These are phyloP conservation scores for Siphamia tubifer DNA, from an alignment of 2,113 vertebrate species.

Conservation along the genomic window DNA sequence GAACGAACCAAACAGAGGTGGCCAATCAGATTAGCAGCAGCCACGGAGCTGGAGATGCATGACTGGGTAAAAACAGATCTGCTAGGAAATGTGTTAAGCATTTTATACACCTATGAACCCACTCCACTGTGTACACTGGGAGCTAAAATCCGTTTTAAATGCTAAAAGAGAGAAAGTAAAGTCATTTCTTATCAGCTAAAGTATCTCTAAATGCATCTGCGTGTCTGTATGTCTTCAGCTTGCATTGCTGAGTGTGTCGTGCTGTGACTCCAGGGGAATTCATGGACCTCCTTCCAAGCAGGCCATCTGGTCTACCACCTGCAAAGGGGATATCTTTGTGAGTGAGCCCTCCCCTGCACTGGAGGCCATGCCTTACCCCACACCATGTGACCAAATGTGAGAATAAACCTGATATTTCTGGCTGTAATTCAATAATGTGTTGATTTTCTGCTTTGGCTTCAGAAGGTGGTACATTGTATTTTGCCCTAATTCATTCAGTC, in stretches of 20 bases:
- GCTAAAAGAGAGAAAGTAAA: too few relatives aligned
- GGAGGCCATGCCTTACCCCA: slow-evolving; percentile 82
- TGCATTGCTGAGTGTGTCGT: slow-evolving; percentile 87
- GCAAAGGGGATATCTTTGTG: slow-evolving; percentile 96
- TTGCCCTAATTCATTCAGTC: not conserved
- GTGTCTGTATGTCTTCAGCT: slow-evolving; percentile 76
- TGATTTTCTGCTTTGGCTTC: too few relatives aligned
- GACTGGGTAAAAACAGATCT: slow-evolving; percentile 87
- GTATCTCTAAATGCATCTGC: not conserved
- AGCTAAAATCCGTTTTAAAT: too few relatives aligned
- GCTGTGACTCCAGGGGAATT: slow-evolving; percentile 89
- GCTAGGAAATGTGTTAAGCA: too few relatives aligned
- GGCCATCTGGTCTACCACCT: slow-evolving; percentile 95
- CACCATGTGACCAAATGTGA: slow-evolving; percentile 94
- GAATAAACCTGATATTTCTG: not conserved
- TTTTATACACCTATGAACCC: too few relatives aligned
- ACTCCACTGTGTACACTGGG: too few relatives aligned
- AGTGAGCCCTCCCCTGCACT: slow-evolving; percentile 88
- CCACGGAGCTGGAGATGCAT: slow-evolving; percentile 94
- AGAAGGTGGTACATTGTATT: too few relatives aligned
- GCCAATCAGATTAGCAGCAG: slow-evolving; percentile 89
- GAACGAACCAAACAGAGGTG: slow-evolving; percentile 93
- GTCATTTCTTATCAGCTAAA: too few relatives aligned
- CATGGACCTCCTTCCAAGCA: slow-evolving; percentile 89
- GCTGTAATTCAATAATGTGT: not conserved